Base-by-base conservation (phyloP, 1,140 invertebrate genomes). In the Asbolus verrucosus region DNA sequence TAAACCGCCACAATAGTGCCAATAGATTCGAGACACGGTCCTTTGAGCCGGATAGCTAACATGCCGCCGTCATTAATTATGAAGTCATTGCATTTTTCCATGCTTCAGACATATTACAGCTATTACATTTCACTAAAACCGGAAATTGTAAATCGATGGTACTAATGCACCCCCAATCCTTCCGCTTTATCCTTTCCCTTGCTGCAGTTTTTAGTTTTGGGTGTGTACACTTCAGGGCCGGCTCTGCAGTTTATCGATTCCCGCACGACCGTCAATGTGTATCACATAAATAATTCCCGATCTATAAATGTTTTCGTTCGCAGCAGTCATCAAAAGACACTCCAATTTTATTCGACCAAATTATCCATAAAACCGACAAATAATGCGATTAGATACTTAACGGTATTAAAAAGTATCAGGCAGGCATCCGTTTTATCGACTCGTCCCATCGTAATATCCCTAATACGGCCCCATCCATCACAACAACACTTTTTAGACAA, bases 301-400 rank as follows among this genome's bases (percentile, higher is more conserved):
- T 62, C 60, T 63, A 63, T 38, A 63, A 63, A 63, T 63, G 61
- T 63, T 63, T 63, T 63, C 61, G 61, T 63, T 54, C 46, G 30
- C 46, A 54, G 46, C 46, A 54, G 46, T 54, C 46, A 54, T 63
- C 61, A 63, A 63, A 63, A 63, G 61, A 63, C 61, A 63, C 61
- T 63, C 60, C 59, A 61, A 61, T 63, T 63, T 63, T 38, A 38
- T 63, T 63, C 60, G 33, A 63, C 39, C 33, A 31, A 62, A 39
- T 62, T 62, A 62, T 54, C 46, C 46, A 54, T 62, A 62, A 63
- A 63, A 63, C 61, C 61, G 33, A 41, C 61, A 63, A 63, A 38
- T 63, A 63, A 63, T 63, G 39, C 33, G 61, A 63, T 63, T 63
- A 63, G 61, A 63, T 41, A 63, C 61, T 63, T 63, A 62, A 63